Evolutionary conservation across 2,888 invertebrate species (phyloP).

Genomic region (Drosophila setosimentum): DNA sequence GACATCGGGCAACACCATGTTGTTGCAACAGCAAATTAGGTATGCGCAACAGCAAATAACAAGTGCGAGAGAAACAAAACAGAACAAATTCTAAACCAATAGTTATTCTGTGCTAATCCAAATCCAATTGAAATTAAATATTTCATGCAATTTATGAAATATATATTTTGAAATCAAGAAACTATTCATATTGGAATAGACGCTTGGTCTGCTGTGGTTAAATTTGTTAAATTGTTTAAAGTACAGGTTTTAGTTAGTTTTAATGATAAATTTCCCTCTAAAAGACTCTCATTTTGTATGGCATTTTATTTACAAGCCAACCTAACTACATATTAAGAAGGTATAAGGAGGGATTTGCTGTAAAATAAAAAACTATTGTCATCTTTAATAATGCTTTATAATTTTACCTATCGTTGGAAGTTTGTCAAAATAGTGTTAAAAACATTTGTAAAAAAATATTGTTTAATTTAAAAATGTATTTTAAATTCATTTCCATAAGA

Average conservation of each 20-base stretch:
- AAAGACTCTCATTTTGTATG: background rate
- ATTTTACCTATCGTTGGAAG: background rate
- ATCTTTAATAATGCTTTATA: background rate
- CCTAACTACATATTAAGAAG: too few species aligned
- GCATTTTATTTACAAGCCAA: too few species aligned
- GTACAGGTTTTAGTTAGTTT: background rate
- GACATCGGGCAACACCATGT: slow-evolving; percentile 31
- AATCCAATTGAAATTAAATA: slow-evolving; percentile 8
- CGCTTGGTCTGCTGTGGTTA: too few species aligned
- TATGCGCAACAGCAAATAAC: slow-evolving; percentile 12
- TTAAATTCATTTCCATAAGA: background rate
- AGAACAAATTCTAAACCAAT: background rate
- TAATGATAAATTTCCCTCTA: background rate
- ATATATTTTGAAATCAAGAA: background rate
- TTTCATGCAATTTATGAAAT: background rate
- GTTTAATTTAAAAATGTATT: rapidly evolving
- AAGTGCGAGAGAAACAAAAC: slow-evolving; percentile 22
- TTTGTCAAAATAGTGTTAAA: background rate
- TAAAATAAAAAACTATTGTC: background rate
- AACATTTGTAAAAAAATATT: background rate
- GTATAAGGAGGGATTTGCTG: background rate
- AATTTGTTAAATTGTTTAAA: background rate
- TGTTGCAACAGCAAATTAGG: slow-evolving; percentile 26
- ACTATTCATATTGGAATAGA: background rate
- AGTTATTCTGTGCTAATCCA: background rate